phyloP scores from a whole-genome alignment of 2,113 vertebrate genomes.

The Oceanites oceanicus region DNA sequence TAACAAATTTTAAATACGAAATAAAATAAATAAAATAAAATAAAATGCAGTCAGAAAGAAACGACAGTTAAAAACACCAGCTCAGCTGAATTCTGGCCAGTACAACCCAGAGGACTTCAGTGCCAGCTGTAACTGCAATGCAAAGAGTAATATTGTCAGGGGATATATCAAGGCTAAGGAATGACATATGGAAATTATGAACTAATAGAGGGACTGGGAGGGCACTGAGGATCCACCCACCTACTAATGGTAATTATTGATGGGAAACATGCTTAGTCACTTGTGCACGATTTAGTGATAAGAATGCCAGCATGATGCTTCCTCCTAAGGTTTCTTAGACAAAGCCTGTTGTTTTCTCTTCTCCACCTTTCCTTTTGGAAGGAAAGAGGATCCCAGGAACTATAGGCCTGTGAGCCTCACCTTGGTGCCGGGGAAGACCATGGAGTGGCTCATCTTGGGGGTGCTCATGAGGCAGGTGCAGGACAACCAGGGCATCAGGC shows the following conservation, averaged over 20 bases:
- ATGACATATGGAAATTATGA: conserved; percentile 8
- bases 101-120: background rate
- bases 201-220: background rate
- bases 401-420: too few relatives aligned
- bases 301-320: background rate
- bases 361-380: background rate
- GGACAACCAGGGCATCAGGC: too few relatives aligned
- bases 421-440: too few relatives aligned
- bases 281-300: background rate
- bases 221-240: background rate
- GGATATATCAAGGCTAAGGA: background rate
- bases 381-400: too few relatives aligned
- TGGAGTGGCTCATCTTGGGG: too few relatives aligned
- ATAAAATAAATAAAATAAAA: background rate
- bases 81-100: conserved; percentile 17
- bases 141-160: background rate
- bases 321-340: background rate
- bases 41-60: background rate
- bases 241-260: background rate
- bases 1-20: conserved; percentile 19
- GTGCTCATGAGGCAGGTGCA: too few relatives aligned
- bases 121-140: conserved; percentile 20
- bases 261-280: background rate
- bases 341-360: background rate
- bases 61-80: background rate